Conservation (phyloP, 2,797 vertebrate genomes). For the Epinephelus malabaricus region DNA sequence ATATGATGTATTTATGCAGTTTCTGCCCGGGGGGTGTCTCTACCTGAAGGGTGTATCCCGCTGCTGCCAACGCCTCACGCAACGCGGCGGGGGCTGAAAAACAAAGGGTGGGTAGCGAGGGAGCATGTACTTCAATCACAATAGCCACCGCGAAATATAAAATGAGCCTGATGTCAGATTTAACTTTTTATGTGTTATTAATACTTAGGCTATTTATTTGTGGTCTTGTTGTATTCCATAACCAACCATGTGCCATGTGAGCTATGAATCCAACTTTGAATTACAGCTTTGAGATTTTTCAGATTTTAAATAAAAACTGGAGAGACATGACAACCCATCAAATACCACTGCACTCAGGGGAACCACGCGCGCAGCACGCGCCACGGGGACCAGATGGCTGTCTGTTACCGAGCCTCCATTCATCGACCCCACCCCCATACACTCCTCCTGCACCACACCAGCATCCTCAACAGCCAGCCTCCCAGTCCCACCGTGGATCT, state of each 20-base stretch:
- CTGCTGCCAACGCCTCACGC: constrained; percentile 35
- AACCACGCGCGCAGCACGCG: constrained; percentile 89
- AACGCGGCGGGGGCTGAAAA: constrained; percentile 42
- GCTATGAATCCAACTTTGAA: not conserved
- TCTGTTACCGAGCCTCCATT: constrained; percentile 69
- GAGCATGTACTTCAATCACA: constrained; percentile 9
- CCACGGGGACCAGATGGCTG: constrained; percentile 86
- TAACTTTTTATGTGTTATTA: too few relatives aligned
- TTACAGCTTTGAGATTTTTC: not conserved
- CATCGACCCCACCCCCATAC: constrained; percentile 13
- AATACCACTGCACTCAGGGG: constrained; percentile 80
- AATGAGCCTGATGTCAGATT: not conserved
- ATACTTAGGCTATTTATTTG: not conserved
- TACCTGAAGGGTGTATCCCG: constrained; percentile 64
- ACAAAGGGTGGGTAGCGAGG: not conserved
- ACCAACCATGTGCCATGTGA: accelerated
- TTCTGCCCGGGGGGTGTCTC: constrained; percentile 50
- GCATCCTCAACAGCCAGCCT: constrained; percentile 32
- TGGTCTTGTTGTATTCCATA: not conserved
- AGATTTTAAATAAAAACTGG: constrained; percentile 36
- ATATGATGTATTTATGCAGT: constrained; percentile 68
- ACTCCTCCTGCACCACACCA: constrained; percentile 41
- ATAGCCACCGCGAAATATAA: not conserved
- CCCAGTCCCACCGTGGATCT: constrained; percentile 3
- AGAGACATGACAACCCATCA: constrained; percentile 59